A percentile compares a stretch with the other conserved stretches of the same genome.
Conservation (phyloP, 2,113 vertebrate genomes). For the Platanista minor region DNA sequence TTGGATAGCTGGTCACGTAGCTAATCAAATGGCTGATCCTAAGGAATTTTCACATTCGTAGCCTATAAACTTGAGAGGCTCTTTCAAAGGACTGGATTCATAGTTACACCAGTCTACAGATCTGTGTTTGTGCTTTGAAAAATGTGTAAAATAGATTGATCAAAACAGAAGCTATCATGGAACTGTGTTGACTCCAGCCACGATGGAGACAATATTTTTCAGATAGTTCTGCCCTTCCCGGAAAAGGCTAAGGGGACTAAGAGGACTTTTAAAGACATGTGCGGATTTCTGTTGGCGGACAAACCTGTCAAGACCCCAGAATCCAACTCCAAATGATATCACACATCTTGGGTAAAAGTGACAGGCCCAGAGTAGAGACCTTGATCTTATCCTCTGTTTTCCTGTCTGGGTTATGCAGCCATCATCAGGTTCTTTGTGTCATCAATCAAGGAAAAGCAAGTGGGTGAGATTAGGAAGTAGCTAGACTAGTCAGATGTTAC, state of each 20-base stretch:
- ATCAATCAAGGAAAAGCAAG: not conserved
- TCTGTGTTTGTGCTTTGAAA: not conserved
- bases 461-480: not conserved
- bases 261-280: not conserved
- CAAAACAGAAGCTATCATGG: not conserved
- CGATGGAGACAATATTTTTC: not conserved
- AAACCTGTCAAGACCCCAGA: not conserved
- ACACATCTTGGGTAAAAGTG: not conserved
- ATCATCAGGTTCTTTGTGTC: not conserved
- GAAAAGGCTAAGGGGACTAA: not conserved
- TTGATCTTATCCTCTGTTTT: not conserved
- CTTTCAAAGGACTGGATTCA: not conserved
- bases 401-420: not conserved
- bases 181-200: not conserved
- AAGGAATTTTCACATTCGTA: not conserved
- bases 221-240: not conserved
- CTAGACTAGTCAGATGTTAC: not conserved
- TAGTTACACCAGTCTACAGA: not conserved
- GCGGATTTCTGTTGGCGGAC: not conserved
- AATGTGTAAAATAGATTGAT: not conserved
- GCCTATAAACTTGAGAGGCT: not conserved
- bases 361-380: not conserved
- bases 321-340: not conserved
- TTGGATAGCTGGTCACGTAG: not conserved
- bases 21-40: not conserved